These are phyloP conservation scores for Muntiacus reevesi DNA, from an alignment of 2,113 vertebrate species.

Conservation along the genomic window DNA sequence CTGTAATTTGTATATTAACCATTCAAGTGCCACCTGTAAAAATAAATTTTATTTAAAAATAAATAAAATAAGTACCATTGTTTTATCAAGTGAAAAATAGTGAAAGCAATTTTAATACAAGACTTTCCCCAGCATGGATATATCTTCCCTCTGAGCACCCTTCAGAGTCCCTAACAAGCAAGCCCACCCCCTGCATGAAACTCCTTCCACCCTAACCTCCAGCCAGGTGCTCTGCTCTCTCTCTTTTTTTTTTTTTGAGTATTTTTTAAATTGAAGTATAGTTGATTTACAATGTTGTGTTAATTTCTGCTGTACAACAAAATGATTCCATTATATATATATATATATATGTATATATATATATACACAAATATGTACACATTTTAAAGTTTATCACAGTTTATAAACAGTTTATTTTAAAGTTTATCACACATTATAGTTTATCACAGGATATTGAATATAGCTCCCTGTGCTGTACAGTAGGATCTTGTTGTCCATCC, in stretches of 20 bases:
- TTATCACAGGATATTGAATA: not conserved
- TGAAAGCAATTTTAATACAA: not conserved
- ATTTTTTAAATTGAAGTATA: not conserved
- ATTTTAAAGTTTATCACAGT: not conserved
- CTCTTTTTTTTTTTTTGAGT: not conserved
- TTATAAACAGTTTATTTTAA: too few relatives aligned
- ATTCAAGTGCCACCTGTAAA: conserved; percentile 21
- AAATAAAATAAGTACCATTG: not conserved
- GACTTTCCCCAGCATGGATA: not conserved
- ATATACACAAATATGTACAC: not conserved
- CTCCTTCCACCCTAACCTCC: not conserved
- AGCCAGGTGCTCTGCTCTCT: not conserved
- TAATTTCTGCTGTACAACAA: not conserved
- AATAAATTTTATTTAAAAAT: conserved; percentile 44
- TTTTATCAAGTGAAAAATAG: conserved; percentile 35
- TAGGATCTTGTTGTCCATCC: not conserved
- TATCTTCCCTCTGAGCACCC: not conserved
- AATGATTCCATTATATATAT: not conserved
- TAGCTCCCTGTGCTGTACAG: not conserved
- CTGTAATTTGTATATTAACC: not conserved
- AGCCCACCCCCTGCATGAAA: not conserved
- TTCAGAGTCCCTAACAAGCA: not conserved
- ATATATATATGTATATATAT: rapidly evolving
- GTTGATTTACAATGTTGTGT: not conserved
- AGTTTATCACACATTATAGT: not conserved